Conservation (phyloP, 1,140 invertebrate genomes). For the Drosophila funebris region DNA sequence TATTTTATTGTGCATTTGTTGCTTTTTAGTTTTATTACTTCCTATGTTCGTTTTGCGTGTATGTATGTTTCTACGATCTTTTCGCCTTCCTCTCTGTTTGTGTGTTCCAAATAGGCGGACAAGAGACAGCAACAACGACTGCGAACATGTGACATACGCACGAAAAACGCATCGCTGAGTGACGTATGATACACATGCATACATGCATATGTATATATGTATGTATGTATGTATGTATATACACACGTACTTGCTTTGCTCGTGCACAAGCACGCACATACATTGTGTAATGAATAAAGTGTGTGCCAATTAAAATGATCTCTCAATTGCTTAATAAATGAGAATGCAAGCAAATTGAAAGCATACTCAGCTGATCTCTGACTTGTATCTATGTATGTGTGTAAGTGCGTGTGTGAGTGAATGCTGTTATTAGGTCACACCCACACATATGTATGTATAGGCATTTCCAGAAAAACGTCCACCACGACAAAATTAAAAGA, state of each 20-base stretch:
- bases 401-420: neutral
- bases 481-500: too few relatives aligned
- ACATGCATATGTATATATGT: neutral
- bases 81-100: neutral
- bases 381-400: neutral
- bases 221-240: neutral
- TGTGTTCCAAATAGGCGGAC: slow-evolving; percentile 16
- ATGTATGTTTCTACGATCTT: slow-evolving; percentile 9
- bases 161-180: slow-evolving; percentile 1
- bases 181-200: neutral
- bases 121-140: neutral
- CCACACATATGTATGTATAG: too few relatives aligned
- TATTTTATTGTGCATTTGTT: slow-evolving; percentile 68
- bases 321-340: slow-evolving; percentile 22
- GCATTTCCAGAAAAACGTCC: too few relatives aligned
- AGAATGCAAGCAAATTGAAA: slow-evolving; percentile 14
- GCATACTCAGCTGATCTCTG: slow-evolving; percentile 15
- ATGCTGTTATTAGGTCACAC: slow-evolving; percentile 32
- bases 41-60: slow-evolving; percentile 55
- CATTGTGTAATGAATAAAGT: neutral
- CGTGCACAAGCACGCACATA: too few relatives aligned
- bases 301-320: slow-evolving; percentile 31
- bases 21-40: slow-evolving; percentile 53
- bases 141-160: slow-evolving; percentile 12
- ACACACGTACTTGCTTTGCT: too few relatives aligned